A percentile compares a stretch with the other conserved stretches of the same genome.
Conservation (phyloP, 2,888 invertebrate genomes). For the Cabera pusaria region DNA sequence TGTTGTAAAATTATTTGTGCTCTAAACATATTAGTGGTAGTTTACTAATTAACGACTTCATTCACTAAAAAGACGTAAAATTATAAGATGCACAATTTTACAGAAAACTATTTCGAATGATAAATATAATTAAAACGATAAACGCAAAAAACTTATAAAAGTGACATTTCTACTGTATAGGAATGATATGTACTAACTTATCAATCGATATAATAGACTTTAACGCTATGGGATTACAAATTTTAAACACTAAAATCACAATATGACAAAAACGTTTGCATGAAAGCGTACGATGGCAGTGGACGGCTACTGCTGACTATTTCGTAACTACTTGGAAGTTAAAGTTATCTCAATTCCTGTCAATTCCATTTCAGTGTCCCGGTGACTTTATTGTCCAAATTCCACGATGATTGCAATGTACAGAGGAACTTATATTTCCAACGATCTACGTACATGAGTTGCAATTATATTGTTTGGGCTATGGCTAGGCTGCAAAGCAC, state of each 20-base stretch:
- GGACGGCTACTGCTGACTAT: conserved; percentile 35
- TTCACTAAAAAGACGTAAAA: no score
- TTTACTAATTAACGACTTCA: neutral
- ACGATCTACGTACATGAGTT: no score
- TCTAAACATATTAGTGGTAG: conserved; percentile 9
- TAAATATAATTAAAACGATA: neutral
- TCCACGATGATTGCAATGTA: conserved; percentile 24
- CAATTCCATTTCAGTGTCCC: conserved; percentile 29
- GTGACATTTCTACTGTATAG: conserved; percentile 13
- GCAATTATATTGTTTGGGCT: no score
- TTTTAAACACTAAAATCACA: conserved; percentile 31
- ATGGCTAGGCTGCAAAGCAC: no score
- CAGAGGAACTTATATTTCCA: no score
- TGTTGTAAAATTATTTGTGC: conserved; percentile 44
- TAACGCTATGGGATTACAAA: conserved; percentile 21
- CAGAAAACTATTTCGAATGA: no score
- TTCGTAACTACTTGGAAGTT: conserved; percentile 5
- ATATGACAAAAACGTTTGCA: conserved; percentile 27
- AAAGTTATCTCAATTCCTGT: conserved; percentile 31
- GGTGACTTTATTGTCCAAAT: conserved; percentile 33
- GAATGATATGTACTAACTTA: conserved; percentile 34
- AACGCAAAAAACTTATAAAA: no score
- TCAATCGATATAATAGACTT: conserved; percentile 22
- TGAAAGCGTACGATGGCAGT: conserved; percentile 34
- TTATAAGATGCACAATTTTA: no score